A percentile compares a stretch with the other conserved stretches of the same genome.
Conservation (phyloP, 1,140 invertebrate species). For the Hyles vespertilio region DNA sequence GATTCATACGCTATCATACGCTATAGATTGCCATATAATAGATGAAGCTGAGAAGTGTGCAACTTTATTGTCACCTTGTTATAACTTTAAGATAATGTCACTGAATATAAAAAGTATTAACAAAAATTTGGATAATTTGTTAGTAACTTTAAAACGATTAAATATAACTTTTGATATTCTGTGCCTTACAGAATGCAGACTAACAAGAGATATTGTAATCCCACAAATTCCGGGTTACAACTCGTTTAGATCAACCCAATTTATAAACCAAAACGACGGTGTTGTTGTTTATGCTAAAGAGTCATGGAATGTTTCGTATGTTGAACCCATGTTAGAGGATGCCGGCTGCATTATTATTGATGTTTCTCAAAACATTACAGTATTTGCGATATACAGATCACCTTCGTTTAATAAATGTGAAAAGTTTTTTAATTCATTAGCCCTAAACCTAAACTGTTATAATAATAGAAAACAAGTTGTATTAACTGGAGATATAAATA, state of each 20-base stretch:
- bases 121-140: constrained; percentile 14
- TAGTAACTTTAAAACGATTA: constrained; percentile 5
- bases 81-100: constrained; percentile 13
- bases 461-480: too few species aligned
- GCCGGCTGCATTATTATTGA: constrained; percentile 13
- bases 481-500: too few species aligned
- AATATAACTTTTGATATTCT: constrained; percentile 12
- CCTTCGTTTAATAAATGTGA: too few species aligned
- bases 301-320: constrained; percentile 5
- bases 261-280: constrained; percentile 15
- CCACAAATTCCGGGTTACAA: constrained; percentile 12
- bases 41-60: background rate
- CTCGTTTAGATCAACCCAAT: constrained; percentile 7
- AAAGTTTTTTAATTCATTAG: too few species aligned
- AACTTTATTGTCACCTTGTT: background rate
- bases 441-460: too few species aligned
- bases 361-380: constrained; percentile 5
- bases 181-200: constrained; percentile 16
- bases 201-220: constrained; percentile 3
- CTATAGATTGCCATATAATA: background rate
- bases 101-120: constrained; percentile 17
- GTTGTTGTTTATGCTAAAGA: constrained; percentile 14
- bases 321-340: constrained; percentile 11
- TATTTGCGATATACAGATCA: constrained; percentile 1
- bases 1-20: constrained; percentile 3